Evolutionary conservation across 1,140 invertebrate species (phyloP).

Genomic region (Drosophila lacertosa): DNA sequence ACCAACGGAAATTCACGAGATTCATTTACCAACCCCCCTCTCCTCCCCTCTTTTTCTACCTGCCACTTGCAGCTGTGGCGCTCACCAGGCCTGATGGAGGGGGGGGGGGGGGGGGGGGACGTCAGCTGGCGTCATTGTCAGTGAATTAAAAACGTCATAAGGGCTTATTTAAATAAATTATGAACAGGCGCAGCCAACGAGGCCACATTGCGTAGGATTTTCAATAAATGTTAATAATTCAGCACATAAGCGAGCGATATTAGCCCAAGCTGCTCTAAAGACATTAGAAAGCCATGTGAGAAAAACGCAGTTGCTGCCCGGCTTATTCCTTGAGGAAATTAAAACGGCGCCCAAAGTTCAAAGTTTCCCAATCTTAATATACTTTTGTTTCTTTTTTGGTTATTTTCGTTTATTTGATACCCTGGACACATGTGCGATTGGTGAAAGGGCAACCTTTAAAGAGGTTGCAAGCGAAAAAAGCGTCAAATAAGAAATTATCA

Average conservation of each 20-base stretch:
- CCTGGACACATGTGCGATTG: background rate
- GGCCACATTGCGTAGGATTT: conserved; percentile 46
- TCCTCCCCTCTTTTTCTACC: background rate
- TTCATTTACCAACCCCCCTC: background rate
- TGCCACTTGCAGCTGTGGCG: background rate
- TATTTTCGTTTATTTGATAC: conserved; percentile 11
- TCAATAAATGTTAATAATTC: conserved; percentile 78
- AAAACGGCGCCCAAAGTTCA: conserved; percentile 48
- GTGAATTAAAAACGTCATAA: conserved; percentile 82
- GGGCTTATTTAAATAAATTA: conserved; percentile 82
- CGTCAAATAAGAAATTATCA: no score
- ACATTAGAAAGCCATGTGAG: conserved; percentile 74
- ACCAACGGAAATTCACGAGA: conserved; percentile 10
- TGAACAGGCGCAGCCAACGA: conserved; percentile 50
- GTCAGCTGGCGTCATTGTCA: conserved; percentile 70
- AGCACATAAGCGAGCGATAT: conserved; percentile 73
- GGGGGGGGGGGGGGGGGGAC: no score
- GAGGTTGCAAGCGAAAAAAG: no score
- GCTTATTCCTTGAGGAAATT: conserved; percentile 76
- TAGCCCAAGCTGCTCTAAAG: conserved; percentile 54
- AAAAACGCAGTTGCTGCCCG: conserved; percentile 49
- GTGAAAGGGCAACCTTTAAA: no score
- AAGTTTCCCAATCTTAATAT: conserved; percentile 36
- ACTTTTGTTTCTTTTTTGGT: background rate
- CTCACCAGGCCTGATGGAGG: conserved; percentile 6